Evolutionary conservation across 2,888 invertebrate genomes (phyloP), one percentile per base, ranked within the genome.

Genomic region (Encarsia formosa): DNA sequence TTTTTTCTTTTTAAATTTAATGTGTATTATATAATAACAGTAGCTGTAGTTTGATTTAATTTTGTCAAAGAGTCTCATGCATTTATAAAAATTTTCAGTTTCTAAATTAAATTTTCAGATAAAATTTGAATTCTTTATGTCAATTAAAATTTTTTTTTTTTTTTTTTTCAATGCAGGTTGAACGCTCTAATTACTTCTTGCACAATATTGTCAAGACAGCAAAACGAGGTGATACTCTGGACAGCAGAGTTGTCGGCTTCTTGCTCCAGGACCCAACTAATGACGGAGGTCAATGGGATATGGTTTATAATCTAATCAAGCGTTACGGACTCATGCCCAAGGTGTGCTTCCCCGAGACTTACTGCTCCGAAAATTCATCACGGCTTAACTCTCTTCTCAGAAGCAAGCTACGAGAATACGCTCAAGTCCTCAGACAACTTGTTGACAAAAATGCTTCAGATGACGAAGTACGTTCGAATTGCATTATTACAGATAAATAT

Each of bases 281-380:
- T 58, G 91, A 92, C 66, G 91, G 91, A 23, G 92, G 94, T 0
- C 93, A 94, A 70, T 94, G 92, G 93, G 90, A 92, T 69, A 93
- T 94, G 92, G 76, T 93, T 53, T 85, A 87, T 23, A 92, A 92
- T 73, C 75, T 94, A 18, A 84, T 94, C 50, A 88, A 87, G 71
- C 89, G 90, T 68, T 84, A 94, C 68, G 94, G 94, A 13, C 74
- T 94, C 46, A 83, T 94, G 78, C 94, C 94, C 48, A 93, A 94
- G 78, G 84, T 85, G 67, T 87, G 86, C 68, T 93, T 87, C 74
- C 90, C 91, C 0, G 93, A 93, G 67, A 82, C 88, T 0, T 88
- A 81, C 74, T 87, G 86, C 72, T 85, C 87, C 29, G 86, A 89
- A 64, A 79, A 83, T 37, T 87, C 88, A 61, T 65, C 79, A 55